Evolutionary conservation across 1,140 invertebrate species (phyloP).

Genomic region (Cyphomyrmex costatus): DNA sequence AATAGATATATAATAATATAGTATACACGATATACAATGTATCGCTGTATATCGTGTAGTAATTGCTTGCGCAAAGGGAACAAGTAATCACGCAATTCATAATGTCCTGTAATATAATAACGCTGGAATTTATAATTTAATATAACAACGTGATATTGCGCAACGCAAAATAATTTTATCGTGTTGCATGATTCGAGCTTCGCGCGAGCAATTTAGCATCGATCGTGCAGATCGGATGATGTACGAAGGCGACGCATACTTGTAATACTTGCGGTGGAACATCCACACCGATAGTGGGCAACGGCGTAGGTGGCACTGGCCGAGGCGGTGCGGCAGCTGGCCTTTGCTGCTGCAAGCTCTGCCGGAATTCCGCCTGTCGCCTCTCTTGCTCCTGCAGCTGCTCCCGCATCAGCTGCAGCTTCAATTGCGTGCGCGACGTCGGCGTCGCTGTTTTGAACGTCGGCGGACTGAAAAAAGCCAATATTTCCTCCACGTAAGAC

Average conservation of each 20-base stretch:
- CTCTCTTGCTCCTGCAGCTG: slow-evolving; percentile 92
- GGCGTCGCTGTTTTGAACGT: slow-evolving; percentile 93
- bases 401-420: slow-evolving; percentile 94
- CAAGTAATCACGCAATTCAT: background rate
- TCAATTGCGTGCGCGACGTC: slow-evolving; percentile 94
- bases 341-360: slow-evolving; percentile 88
- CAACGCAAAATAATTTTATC: background rate
- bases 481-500: slow-evolving; percentile 55
- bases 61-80: background rate
- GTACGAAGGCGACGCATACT: slow-evolving; percentile 85
- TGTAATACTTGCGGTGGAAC: slow-evolving; percentile 93
- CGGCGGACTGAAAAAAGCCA: slow-evolving; percentile 90
- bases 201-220: slow-evolving; percentile 32
- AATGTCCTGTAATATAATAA: background rate
- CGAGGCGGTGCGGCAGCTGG: slow-evolving; percentile 86
- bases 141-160: background rate
- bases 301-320: slow-evolving; percentile 87
- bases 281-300: slow-evolving; percentile 90
- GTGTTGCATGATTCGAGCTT: background rate
- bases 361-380: slow-evolving; percentile 86
- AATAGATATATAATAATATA: background rate
- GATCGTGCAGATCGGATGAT: slow-evolving; percentile 16
- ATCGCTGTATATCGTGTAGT: background rate
- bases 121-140: slow-evolving; percentile 1
- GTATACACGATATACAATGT: background rate